phyloP scores from a whole-genome alignment of 2,888 invertebrate genomes.

The Trissolcus brochymenae region DNA sequence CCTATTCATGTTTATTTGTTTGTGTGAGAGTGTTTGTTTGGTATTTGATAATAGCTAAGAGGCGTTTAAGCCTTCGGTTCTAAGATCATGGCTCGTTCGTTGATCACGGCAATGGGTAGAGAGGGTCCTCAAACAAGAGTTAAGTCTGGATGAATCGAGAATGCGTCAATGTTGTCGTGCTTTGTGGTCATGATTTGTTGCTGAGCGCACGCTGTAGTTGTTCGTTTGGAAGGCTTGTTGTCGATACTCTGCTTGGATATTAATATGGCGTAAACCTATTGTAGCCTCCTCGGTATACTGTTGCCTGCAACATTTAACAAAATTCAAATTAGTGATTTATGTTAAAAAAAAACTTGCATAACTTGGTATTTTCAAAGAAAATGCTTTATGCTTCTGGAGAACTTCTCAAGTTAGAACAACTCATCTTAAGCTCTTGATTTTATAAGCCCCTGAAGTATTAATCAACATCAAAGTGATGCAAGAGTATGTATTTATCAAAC shows the following conservation, averaged over 20 bases:
- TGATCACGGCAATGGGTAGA: constrained; percentile 63
- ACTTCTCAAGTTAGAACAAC: no score
- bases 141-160: constrained; percentile 62
- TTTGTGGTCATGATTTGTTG: constrained; percentile 70
- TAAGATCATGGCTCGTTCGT: constrained; percentile 69
- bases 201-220: constrained; percentile 70
- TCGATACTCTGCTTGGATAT: constrained; percentile 67
- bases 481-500: background rate
- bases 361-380: background rate
- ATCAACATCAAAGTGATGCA: background rate
- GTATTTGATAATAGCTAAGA: constrained; percentile 12
- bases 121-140: constrained; percentile 57
- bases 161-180: constrained; percentile 63
- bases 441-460: no score
- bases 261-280: constrained; percentile 96
- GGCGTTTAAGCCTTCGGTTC: constrained; percentile 23
- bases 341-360: background rate
- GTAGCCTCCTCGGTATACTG: constrained; percentile 95
- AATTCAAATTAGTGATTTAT: background rate
- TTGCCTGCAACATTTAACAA: constrained; percentile 82
- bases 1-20: constrained; percentile 7
- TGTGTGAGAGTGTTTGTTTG: constrained; percentile 18
- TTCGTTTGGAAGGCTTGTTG: constrained; percentile 67
- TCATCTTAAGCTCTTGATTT: background rate
- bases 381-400: no score